Conservation (phyloP, 2,113 vertebrate genomes). For the Argyrosomus japonicus region DNA sequence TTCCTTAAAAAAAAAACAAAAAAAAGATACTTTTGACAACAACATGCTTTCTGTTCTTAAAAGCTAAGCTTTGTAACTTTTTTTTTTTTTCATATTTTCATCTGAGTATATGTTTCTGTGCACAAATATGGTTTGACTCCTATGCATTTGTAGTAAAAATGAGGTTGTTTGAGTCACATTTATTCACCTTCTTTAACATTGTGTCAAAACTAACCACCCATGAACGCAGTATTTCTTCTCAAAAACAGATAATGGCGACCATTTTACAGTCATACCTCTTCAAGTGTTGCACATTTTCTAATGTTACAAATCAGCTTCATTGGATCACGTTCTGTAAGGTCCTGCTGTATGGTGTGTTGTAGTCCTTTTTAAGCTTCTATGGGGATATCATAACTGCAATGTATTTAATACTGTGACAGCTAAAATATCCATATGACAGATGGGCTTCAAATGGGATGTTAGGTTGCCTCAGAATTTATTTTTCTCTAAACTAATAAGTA, state of each 20-base stretch:
- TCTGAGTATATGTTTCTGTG: neutral
- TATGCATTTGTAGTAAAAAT: neutral
- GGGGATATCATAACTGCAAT: constrained; percentile 9
- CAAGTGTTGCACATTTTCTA: constrained; percentile 11
- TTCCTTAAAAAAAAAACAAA: too few relatives aligned
- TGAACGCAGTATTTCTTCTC: neutral
- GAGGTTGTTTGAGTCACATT: neutral
- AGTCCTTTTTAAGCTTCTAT: neutral
- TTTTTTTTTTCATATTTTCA: neutral
- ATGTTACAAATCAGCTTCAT: constrained; percentile 6
- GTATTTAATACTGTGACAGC: constrained; percentile 23
- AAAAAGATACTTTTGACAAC: neutral
- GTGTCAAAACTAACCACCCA: neutral
- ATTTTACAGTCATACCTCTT: neutral
- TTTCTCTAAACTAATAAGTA: neutral
- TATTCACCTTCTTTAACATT: constrained; percentile 1
- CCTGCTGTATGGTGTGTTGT: constrained; percentile 8
- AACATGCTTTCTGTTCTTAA: neutral
- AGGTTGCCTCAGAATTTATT: constrained; percentile 15
- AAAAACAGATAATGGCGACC: neutral
- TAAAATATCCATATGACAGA: constrained; percentile 2
- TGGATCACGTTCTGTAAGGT: constrained; percentile 14
- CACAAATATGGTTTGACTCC: neutral
- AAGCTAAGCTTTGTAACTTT: neutral
- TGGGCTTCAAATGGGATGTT: constrained; percentile 12